These are phyloP conservation scores for Drosophila lowei DNA, from an alignment of 1,140 invertebrate genomes.

Conservation along the genomic window DNA sequence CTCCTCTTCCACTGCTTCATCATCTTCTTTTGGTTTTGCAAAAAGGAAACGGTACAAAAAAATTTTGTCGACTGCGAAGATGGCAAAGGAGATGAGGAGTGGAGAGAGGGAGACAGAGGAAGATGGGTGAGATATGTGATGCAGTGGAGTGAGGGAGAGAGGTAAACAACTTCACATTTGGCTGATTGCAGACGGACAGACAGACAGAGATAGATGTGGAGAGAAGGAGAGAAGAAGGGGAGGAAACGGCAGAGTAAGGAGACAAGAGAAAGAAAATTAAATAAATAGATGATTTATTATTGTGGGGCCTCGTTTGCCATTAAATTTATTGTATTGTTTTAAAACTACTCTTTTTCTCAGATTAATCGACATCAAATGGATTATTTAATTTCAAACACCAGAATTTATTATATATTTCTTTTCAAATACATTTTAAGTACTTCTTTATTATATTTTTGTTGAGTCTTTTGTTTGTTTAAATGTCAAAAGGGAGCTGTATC, in stretches of 20 bases:
- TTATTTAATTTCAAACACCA: too few relatives aligned
- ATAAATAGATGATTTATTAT: conserved; percentile 69
- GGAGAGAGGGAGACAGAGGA: not conserved
- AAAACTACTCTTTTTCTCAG: not conserved
- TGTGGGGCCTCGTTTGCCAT: conserved; percentile 18
- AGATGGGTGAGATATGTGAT: not conserved
- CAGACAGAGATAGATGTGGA: not conserved
- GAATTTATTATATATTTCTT: too few relatives aligned
- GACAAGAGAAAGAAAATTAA: conserved; percentile 47
- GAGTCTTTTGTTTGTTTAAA: not conserved
- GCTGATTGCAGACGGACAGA: conserved; percentile 15
- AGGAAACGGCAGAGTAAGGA: conserved; percentile 9
- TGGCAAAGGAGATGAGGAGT: not conserved
- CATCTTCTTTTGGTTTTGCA: conserved; percentile 19
- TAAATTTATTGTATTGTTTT: conserved; percentile 4
- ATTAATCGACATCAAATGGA: not conserved
- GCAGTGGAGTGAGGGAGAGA: not conserved
- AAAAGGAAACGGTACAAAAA: conserved; percentile 20
- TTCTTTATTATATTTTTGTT: not conserved
- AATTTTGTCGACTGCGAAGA: conserved; percentile 17
- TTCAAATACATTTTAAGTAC: too few relatives aligned
- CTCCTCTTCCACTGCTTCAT: not conserved
- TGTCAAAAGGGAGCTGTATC: not conserved
- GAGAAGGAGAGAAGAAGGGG: not conserved
- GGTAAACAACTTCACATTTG: conserved; percentile 30